phyloP scores from a whole-genome alignment of 2,113 vertebrate species.

The Microcebus lehilahytsara region DNA sequence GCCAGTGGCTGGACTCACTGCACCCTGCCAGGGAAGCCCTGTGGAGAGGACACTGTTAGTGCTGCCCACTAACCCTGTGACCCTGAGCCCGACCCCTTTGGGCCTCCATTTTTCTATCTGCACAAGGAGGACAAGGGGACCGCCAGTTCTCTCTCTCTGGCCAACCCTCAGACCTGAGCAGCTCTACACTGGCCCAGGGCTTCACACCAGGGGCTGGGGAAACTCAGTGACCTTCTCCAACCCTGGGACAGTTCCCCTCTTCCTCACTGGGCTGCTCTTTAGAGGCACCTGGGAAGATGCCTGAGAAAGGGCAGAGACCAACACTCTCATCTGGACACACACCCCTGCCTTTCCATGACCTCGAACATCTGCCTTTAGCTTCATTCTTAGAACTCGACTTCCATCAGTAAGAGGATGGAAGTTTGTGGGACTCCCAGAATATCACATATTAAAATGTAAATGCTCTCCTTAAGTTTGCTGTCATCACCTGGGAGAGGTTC shows the following conservation, averaged over 20 bases:
- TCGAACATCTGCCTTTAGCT: not conserved
- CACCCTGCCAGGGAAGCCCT: not conserved
- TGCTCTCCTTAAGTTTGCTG: not conserved
- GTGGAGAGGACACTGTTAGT: not conserved
- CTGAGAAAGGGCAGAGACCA: not conserved
- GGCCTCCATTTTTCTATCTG: not conserved
- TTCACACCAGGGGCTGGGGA: rapidly evolving
- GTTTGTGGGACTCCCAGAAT: not conserved
- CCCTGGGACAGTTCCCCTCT: not conserved
- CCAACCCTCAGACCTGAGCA: not conserved
- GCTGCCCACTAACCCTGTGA: not conserved
- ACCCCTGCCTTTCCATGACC: not conserved
- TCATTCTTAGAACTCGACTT: not conserved
- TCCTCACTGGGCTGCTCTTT: not conserved
- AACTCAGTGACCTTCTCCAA: not conserved
- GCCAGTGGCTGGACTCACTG: not conserved
- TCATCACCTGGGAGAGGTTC: not conserved
- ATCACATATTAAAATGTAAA: not conserved
- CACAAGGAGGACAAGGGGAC: not conserved
- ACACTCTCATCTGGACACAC: not conserved
- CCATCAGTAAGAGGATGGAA: not conserved
- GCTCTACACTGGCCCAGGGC: not conserved
- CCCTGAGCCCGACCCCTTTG: not conserved
- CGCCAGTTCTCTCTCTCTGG: not conserved
- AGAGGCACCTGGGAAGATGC: not conserved